Percentiles rank a stretch among this genome's conserved stretches.
phyloP scores from a whole-genome alignment of 2,888 invertebrate genomes.

The Notodonta dromedarius region DNA sequence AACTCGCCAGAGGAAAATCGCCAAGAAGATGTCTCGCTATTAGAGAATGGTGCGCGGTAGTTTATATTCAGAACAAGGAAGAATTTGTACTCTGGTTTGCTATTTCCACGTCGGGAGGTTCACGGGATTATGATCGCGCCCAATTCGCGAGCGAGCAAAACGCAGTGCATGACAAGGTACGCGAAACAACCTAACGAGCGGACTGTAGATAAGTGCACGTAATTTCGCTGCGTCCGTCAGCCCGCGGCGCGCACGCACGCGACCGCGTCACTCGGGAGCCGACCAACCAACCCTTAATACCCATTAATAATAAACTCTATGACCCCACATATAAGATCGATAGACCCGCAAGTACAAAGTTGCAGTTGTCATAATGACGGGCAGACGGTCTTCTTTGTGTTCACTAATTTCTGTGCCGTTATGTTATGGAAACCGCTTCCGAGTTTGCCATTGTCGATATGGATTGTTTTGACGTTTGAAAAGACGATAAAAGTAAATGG shows the following conservation, averaged over 20 bases:
- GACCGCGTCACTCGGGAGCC: slow-evolving; percentile 68
- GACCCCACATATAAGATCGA: slow-evolving; percentile 32
- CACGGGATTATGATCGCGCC: too few relatives aligned
- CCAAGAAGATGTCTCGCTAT: too few relatives aligned
- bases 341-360: slow-evolving; percentile 25
- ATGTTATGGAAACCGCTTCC: slow-evolving; percentile 73
- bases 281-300: slow-evolving; percentile 33
- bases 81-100: too few relatives aligned
- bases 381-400: slow-evolving; percentile 53
- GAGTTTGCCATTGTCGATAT: slow-evolving; percentile 52
- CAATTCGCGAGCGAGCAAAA: background rate
- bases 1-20: too few relatives aligned
- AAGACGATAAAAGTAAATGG: slow-evolving; percentile 30
- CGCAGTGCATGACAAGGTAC: slow-evolving; percentile 57
- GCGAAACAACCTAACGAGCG: slow-evolving; percentile 65
- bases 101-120: too few relatives aligned
- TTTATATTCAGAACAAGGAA: too few relatives aligned
- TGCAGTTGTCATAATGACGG: slow-evolving; percentile 46
- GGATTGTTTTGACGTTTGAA: slow-evolving; percentile 41
- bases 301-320: slow-evolving; percentile 51
- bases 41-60: too few relatives aligned
- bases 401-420: slow-evolving; percentile 67
- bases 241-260: slow-evolving; percentile 77
- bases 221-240: slow-evolving; percentile 75
- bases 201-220: slow-evolving; percentile 70